Evolutionary conservation across 2,797 vertebrate genomes (phyloP), one percentile per base, ranked within the genome.

Genomic region (Oreochromis grahami): DNA sequence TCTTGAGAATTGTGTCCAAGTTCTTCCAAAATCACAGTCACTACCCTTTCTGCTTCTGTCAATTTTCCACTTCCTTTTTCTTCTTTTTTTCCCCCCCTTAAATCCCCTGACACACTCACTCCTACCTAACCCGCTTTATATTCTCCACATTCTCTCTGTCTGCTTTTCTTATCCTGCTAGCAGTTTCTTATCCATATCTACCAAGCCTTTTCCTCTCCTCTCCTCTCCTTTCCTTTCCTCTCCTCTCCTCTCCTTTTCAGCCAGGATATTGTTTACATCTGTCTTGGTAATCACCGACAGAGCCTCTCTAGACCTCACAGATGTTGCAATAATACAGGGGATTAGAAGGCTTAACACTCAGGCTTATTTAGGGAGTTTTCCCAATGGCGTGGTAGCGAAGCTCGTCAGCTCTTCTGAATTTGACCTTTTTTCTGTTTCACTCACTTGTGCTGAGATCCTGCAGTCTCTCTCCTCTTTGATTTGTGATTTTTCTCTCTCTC

Each of bases 251-350:
- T 84, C 65, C 58, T 80, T 78, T 86, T 88, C 85, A 86, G 80
- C 80, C 80, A 76, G 88, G 94, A 94, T 93, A 92, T 95, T 94
- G 94, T 94, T 94, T 93, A 94, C 93, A 95, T 94, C 93, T 93
- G 93, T 93, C 91, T 90, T 76, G 81, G 87, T 93, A 94, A 95
- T 95, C 92, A 94, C 93, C 83, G 68, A 80, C 88, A 91, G 93
- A 93, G 93, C 94, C 93, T 91, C 89, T 91, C 83, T 89, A 87
- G 94, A 94, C 94, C 92, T 90, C 94, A 95, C 94, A 96, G 94
- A 95, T 96, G 94, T 95, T 95, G 91, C 91, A 93, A 93, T 95
- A 95, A 95, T 93, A 88, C 93, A 34, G 89, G 83, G 94, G 94
- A 95, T 96, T 95, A 95, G 86, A 80, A 53, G 88, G 91, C 86